phyloP scores from a whole-genome alignment of 2,888 invertebrate genomes.

The Latrodectus elegans region DNA sequence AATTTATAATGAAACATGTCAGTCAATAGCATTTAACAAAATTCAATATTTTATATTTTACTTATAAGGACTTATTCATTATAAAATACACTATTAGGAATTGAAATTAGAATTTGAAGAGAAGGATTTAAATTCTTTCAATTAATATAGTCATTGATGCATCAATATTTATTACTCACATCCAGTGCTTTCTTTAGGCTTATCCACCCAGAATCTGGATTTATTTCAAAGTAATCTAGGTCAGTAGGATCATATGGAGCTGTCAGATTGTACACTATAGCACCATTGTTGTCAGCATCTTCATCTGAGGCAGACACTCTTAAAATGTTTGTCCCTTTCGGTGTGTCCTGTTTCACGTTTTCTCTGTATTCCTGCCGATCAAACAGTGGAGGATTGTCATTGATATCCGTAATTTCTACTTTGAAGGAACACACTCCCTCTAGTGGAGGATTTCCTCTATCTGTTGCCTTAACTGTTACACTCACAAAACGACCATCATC shows the following conservation, averaged over 20 bases:
- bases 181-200: slow-evolving; percentile 94
- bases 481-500: slow-evolving; percentile 97
- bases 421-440: slow-evolving; percentile 99
- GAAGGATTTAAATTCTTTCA: too few relatives aligned
- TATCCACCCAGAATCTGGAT: slow-evolving; percentile 97
- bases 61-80: not conserved
- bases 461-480: slow-evolving; percentile 97
- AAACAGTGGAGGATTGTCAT: slow-evolving; percentile 96
- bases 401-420: slow-evolving; percentile 97
- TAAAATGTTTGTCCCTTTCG: slow-evolving; percentile 93
- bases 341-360: slow-evolving; percentile 96
- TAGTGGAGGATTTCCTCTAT: slow-evolving; percentile 97
- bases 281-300: slow-evolving; percentile 97
- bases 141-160: too few relatives aligned
- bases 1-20: not conserved
- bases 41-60: not conserved
- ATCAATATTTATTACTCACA: slow-evolving; percentile 83
- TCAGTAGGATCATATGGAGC: slow-evolving; percentile 91
- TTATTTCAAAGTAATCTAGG: slow-evolving; percentile 96
- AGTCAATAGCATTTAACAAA: not conserved
- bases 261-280: slow-evolving; percentile 92
- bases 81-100: not conserved
- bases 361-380: slow-evolving; percentile 98
- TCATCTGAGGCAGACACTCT: slow-evolving; percentile 97
- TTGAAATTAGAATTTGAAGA: not conserved